These are phyloP conservation scores for Clostera curtula DNA, from an alignment of 2,888 invertebrate species.

Conservation along the genomic window DNA sequence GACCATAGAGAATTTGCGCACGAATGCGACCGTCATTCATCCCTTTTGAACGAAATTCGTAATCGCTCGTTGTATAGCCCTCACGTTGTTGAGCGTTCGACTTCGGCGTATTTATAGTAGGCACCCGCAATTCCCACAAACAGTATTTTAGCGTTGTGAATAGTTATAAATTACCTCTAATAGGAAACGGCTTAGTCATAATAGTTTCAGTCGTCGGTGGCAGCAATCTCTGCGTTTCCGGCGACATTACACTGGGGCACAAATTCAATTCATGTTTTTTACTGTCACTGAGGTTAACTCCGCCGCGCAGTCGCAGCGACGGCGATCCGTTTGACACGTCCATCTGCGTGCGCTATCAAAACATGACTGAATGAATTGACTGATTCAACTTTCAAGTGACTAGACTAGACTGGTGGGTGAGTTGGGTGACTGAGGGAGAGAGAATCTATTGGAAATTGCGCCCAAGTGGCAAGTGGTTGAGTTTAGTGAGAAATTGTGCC, in stretches of 20 bases:
- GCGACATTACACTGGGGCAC: conserved; percentile 83
- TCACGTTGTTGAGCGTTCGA: conserved; percentile 24
- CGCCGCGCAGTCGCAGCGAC: conserved; percentile 67
- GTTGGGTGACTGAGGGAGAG: too few species aligned
- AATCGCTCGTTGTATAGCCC: conserved; percentile 23
- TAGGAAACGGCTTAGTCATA: conserved; percentile 92
- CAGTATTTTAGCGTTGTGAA: conserved; percentile 19
- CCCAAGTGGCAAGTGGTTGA: too few species aligned
- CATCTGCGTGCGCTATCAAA: conserved; percentile 52
- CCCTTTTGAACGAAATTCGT: conserved; percentile 12
- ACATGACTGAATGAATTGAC: conserved; percentile 49
- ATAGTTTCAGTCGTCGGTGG: conserved; percentile 90
- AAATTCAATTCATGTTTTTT: conserved; percentile 72
- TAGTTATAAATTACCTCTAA: conserved; percentile 78
- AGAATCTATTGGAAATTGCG: too few species aligned
- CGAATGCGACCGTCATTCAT: too few species aligned
- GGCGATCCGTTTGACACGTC: conserved; percentile 58
- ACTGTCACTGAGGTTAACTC: conserved; percentile 47
- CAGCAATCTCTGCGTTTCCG: conserved; percentile 78
- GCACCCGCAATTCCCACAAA: conserved; percentile 21
- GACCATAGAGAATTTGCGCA: conserved; percentile 15
- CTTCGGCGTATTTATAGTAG: conserved; percentile 46
- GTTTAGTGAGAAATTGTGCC: too few species aligned
- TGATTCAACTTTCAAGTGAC: conserved; percentile 5
- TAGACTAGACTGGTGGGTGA: too few species aligned